Evolutionary conservation across 64 coral and sea anemone genomes (phyloP).

Genomic region (Dendronephthya gigantea): DNA sequence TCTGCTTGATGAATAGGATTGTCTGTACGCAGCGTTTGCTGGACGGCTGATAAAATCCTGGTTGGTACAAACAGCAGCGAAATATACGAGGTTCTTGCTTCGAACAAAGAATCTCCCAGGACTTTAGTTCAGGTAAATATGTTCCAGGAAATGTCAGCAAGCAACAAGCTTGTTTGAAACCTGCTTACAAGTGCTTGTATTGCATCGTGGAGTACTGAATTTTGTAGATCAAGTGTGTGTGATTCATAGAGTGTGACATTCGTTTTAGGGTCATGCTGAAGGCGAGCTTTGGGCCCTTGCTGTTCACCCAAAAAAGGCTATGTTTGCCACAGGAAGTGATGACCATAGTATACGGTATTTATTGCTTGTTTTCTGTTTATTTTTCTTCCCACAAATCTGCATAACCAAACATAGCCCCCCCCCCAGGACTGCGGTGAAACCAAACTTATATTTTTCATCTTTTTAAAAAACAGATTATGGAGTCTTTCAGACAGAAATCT

Average conservation of each 20-base stretch:
- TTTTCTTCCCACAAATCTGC: background rate
- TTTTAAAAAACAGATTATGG: constrained; percentile 52
- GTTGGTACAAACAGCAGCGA: constrained; percentile 94
- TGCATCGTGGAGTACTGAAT: too few relatives aligned
- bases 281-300: constrained; percentile 94
- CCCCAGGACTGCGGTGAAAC: too few relatives aligned
- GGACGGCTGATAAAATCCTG: constrained; percentile 83
- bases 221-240: too few relatives aligned
- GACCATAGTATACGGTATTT: constrained; percentile 92
- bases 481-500: constrained; percentile 71
- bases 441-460: background rate
- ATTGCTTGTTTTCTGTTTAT: background rate
- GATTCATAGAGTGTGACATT: too few relatives aligned
- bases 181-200: too few relatives aligned
- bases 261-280: constrained; percentile 78
- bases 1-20: constrained; percentile 37
- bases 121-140: constrained; percentile 78
- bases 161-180: too few relatives aligned
- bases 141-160: background rate
- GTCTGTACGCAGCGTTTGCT: constrained; percentile 82
- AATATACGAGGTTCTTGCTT: constrained; percentile 84
- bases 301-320: constrained; percentile 86
- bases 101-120: constrained; percentile 84
- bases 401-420: too few relatives aligned
- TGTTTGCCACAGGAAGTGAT: constrained; percentile 99